Percentiles rank a stretch among this genome's conserved stretches.
Conservation (phyloP, 2,797 vertebrate genomes). For the Lophotriccus pileatus region DNA sequence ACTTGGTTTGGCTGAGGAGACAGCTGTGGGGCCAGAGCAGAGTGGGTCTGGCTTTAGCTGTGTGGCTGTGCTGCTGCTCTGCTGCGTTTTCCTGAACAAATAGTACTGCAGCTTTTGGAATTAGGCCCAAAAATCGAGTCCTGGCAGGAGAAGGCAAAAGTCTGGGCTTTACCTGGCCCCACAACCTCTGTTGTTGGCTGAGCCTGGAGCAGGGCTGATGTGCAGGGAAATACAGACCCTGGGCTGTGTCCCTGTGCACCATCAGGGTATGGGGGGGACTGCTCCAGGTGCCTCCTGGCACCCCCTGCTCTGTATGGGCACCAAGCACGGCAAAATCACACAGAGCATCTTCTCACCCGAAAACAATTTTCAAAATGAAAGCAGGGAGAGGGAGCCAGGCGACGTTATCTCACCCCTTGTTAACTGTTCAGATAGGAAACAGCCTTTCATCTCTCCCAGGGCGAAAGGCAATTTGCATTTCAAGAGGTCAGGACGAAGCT, state of each 20-base stretch:
- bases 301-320: background rate
- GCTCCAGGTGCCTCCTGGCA: background rate
- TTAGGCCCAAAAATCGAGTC: rapidly evolving
- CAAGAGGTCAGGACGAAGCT: background rate
- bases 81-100: background rate
- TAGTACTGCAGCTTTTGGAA: background rate
- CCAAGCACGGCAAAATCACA: rapidly evolving
- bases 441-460: background rate
- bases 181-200: background rate
- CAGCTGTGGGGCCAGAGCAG: background rate
- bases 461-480: constrained; percentile 28
- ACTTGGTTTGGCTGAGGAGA: rapidly evolving
- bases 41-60: background rate
- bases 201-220: background rate
- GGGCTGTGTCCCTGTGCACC: rapidly evolving
- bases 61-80: rapidly evolving
- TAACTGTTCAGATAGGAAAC: background rate
- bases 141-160: background rate
- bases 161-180: background rate
- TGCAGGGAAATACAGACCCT: background rate
- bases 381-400: background rate
- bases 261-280: rapidly evolving
- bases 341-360: background rate
- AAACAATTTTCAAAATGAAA: background rate
- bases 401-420: background rate